phyloP scores from a whole-genome alignment of 2,113 vertebrate species.

The Damaliscus lunatus region DNA sequence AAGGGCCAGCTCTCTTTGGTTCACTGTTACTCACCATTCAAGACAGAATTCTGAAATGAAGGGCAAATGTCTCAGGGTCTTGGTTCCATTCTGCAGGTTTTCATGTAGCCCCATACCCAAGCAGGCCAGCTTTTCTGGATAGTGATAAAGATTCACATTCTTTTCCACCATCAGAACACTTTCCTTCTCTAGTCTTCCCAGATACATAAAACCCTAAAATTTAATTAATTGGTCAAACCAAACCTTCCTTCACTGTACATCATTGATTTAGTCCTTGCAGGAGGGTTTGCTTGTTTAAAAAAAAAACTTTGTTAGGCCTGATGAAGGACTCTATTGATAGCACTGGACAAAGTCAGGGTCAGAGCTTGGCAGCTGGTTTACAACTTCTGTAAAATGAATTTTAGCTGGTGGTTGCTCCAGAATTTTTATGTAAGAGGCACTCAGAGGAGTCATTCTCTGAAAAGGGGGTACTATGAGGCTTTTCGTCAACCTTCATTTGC shows the following conservation, averaged over 20 bases:
- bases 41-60: neutral
- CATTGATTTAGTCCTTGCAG: neutral
- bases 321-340: neutral
- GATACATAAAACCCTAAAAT: neutral
- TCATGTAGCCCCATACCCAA: neutral
- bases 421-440: neutral
- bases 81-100: neutral
- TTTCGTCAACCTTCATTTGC: neutral
- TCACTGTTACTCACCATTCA: neutral
- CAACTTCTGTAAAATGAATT: neutral
- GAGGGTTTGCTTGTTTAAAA: neutral
- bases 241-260: neutral
- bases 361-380: neutral
- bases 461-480: neutral
- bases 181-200: neutral
- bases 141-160: neutral
- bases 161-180: neutral
- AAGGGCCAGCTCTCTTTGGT: neutral
- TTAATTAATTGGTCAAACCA: neutral
- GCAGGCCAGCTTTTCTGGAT: neutral
- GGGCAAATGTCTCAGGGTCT: neutral
- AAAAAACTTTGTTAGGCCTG: neutral
- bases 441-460: neutral
- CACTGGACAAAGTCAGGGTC: neutral
- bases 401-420: neutral